Base-by-base conservation (phyloP, 2,888 invertebrate genomes). In the Hydraecia micacea region DNA sequence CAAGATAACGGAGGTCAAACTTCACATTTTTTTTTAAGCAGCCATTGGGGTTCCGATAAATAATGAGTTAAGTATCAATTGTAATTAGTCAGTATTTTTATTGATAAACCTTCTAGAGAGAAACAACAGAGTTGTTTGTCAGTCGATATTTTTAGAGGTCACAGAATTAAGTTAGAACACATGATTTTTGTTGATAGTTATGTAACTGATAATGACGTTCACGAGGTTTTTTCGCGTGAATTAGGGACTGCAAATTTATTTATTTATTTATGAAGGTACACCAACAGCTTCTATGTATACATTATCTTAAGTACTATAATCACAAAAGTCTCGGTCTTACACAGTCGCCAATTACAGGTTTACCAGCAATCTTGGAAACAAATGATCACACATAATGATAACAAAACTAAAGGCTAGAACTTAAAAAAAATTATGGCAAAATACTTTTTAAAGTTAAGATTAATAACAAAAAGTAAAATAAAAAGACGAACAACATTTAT, bases 11-110 rank as follows among this genome's bases (percentile, higher is more conserved):
- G 74, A 70, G 87, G 87, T 88, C 88, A 87, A 73, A 36, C 70
- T 36, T 71, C 86, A 81, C 70, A 77, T 73, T 74, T 86, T 80
- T 80, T 79, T 85, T 80, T 78, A 67, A 74, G 55, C 81, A 66
- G 75, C 85, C 85, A 73, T 83, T 89, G 85, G 84, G 86, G 83
- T 82, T 83, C 87, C n/a, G 89, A 86, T 89, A 86, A 86, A 39
- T 68, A 58, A 84, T 84, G 86, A 86, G 81, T 86, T 84, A 81
- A 84, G 73, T 70, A 66, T 65, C 75, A 18, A 67, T 81, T 82
- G 77, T 88, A 84, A 90, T 90, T 88, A 86, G 85, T 80, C 49
- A 75, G 81, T 83, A 75, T 79, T 79, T 75, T 84, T 83, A 72
- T 85, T 77, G 79, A 85, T 84, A 80, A 84, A 84, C 39, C 78